Base-by-base conservation (phyloP, 2,888 invertebrate genomes). In the Spodoptera picta region DNA sequence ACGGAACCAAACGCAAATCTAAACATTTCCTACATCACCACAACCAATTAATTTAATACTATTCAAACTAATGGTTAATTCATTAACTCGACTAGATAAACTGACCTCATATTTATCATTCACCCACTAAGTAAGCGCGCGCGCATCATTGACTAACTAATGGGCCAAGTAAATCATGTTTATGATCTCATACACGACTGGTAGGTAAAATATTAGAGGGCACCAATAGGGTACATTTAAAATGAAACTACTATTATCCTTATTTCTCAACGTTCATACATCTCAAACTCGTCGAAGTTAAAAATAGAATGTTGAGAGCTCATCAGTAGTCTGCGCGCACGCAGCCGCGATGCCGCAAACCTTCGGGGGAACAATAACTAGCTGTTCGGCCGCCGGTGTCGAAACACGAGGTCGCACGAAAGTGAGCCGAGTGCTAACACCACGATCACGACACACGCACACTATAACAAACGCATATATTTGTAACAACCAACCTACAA, bases 331-430 rank as follows among this genome's bases (percentile, higher is more conserved):
- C 93, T 80, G 84, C 90, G 88, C 93, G 85, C 92, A 92, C 91
- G 90, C 89, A 82, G 79, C 73, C 87, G 85, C 90, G 85, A 90
- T 90, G 79, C 73, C 87, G 85, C 90, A 84, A 90, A 90, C 92
- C 92, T 90, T 90, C 91, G 85, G 87, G 82, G 85, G 89, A 92
- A 93, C 93, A 93, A 92, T 93, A 91, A 90, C 89, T 89, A 89
- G 89, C 87, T 87, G 87, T 87, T 79, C 75, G 81, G 85, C 80
- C 82, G 77, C 83, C 84, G 85, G 84, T 92, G 92, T 92, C 89
- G 92, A 93, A 90, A 92, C 91, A 82, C 93, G 94, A 93, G 94
- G 94, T 94, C 94, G 92, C 82, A 80, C 90, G 93, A 93, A 94
- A 93, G 94, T 94, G 93, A 94, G 82, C 85, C 87, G 87, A 90